phyloP scores from a whole-genome alignment of 2,113 vertebrate genomes.

The Oceanites oceanicus region DNA sequence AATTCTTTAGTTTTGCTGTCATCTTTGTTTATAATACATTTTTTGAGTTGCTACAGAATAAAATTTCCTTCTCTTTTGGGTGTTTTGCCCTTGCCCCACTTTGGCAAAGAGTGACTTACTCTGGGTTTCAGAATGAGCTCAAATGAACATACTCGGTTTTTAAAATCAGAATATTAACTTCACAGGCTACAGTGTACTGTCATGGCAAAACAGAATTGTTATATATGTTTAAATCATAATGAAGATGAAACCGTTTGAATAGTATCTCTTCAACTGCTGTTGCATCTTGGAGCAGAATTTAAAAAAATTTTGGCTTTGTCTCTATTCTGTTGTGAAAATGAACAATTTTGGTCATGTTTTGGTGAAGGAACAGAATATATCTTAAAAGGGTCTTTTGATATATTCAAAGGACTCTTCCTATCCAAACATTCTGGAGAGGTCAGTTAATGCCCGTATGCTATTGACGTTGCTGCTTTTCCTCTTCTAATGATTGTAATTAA shows the following conservation, averaged over 20 bases:
- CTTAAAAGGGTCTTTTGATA: not conserved
- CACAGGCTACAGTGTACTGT: not conserved
- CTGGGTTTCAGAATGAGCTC: not conserved
- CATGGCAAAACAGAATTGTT: not conserved
- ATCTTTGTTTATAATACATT: not conserved
- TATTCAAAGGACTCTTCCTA: not conserved
- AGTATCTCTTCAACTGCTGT: not conserved
- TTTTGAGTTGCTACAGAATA: not conserved
- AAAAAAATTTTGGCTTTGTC: not conserved
- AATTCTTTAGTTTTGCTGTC: not conserved
- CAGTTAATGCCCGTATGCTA: not conserved
- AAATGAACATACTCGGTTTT: not conserved
- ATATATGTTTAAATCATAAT: not conserved
- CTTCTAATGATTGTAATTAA: not conserved
- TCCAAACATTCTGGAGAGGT: not conserved
- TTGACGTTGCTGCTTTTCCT: not conserved
- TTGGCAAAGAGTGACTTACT: not conserved
- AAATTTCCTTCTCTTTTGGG: not conserved
- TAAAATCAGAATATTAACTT: not conserved
- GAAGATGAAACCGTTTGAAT: not conserved
- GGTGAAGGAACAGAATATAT: not conserved
- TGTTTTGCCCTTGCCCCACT: not conserved
- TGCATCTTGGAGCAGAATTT: not conserved
- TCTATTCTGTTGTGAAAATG: not conserved
- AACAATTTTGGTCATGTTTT: not conserved